Percentiles rank a stretch among this genome's conserved stretches.
These are phyloP conservation scores for Dolichopus griseipennis DNA, from an alignment of 2,888 invertebrate genomes.

Conservation along the genomic window DNA sequence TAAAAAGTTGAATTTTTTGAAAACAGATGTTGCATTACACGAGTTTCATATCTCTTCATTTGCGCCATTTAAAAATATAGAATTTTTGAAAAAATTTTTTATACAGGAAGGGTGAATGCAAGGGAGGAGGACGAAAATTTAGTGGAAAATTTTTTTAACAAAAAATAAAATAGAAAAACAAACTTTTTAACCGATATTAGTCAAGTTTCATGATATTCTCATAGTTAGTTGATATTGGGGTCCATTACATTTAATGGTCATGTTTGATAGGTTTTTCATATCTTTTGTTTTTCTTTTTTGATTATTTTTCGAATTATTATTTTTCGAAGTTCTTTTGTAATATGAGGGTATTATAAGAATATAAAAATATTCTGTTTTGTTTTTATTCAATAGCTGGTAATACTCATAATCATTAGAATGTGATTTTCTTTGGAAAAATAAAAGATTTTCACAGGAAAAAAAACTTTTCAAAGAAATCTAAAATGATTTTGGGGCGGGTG, in stretches of 20 bases:
- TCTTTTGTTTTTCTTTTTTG: too few relatives aligned
- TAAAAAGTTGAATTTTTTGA: too few relatives aligned
- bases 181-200: background rate
- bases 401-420: background rate
- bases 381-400: slow-evolving; percentile 6
- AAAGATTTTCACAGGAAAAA: too few relatives aligned
- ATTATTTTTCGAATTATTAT: too few relatives aligned
- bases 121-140: background rate
- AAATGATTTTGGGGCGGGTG: too few relatives aligned
- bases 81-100: too few relatives aligned
- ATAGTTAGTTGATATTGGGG: background rate
- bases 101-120: too few relatives aligned
- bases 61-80: too few relatives aligned
- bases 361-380: background rate
- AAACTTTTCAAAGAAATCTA: too few relatives aligned
- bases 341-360: background rate
- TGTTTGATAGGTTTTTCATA: background rate
- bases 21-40: too few relatives aligned
- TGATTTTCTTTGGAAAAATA: background rate
- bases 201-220: background rate
- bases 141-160: background rate
- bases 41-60: too few relatives aligned
- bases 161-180: background rate
- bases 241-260: slow-evolving; percentile 4
- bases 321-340: too few relatives aligned